phyloP scores from a whole-genome alignment of 2,113 vertebrate genomes.

The Lamprologus tigripictilis region DNA sequence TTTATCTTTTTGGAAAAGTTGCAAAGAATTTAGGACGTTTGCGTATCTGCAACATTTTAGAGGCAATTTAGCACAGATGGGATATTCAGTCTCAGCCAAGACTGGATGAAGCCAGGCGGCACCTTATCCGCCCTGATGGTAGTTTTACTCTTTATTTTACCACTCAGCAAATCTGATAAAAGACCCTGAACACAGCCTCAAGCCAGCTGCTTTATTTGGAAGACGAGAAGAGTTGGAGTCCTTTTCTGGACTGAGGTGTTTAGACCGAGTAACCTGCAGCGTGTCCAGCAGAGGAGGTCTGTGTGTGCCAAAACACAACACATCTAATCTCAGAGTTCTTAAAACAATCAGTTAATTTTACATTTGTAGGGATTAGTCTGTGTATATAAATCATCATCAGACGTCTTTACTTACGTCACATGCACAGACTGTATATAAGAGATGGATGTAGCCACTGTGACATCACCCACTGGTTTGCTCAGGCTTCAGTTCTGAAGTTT shows the following conservation, averaged over 20 bases:
- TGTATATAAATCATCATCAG: neutral
- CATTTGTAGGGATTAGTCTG: neutral
- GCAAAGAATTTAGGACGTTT: neutral
- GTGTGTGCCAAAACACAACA: neutral
- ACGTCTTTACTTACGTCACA: rapidly evolving
- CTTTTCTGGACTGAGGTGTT: neutral
- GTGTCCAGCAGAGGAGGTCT: neutral
- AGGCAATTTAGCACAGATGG: neutral
- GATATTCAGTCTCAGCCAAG: neutral
- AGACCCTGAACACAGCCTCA: neutral
- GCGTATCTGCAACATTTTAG: neutral
- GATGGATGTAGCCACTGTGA: neutral
- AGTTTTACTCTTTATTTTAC: neutral
- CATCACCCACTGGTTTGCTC: neutral
- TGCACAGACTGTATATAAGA: neutral
- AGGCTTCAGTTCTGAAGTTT: neutral
- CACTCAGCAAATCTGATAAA: neutral
- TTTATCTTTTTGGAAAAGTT: neutral
- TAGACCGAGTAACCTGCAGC: neutral
- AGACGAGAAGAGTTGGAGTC: neutral
- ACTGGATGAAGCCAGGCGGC: neutral
- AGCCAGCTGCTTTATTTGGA: neutral
- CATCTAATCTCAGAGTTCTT: neutral
- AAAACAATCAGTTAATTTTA: neutral
- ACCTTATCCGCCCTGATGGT: neutral